Evolutionary conservation across 2,113 vertebrate genomes (phyloP), one percentile per base, ranked within the genome.

Genomic region (Numenius arquata): DNA sequence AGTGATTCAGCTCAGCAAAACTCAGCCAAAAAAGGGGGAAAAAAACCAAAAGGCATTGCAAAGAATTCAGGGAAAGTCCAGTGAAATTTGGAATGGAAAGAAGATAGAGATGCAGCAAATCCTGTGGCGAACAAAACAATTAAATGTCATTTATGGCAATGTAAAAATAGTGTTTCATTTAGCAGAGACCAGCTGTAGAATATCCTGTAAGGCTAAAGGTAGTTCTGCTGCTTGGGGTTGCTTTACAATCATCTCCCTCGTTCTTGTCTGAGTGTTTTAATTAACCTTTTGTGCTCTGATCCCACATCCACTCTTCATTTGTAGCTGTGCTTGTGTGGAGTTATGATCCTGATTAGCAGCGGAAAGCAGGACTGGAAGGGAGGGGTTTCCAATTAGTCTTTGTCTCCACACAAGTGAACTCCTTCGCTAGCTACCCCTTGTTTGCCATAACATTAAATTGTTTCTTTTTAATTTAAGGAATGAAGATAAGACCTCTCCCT

Each of bases 271-370:
- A 93, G 87, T 73, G 55, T 71, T 97, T 97, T 96, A 96, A 98
- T 98, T 97, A 97, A 97, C 95, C 93, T 93, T 68, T 71, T 16
- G 41, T 85, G 85, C 90, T 85, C 88, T 58, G 50, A 34, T 88
- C 74, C 83, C 84, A 38, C 86, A 76, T n/a, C 55, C 32, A 29
- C 72, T 74, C 79, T 66, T 71, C 89, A 58, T 26, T 55, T 15
- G 25, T 19, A 71, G 86, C 47, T 0, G 29, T 76, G 36, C 41
- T 77, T 9, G 5, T 59, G 27, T 41, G 88, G 93, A 96, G 65
- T 89, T 90, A 65, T 9, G 74, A 30, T 66, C 40, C 71, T 65
- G 78, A 88, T 79, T 22, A 92, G 45, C 43, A 9, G 41, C 1
- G 7, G 30, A n/a, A 38, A 67, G 41, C 71, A 63, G 34, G 32